Evolutionary conservation across 2,888 invertebrate species (phyloP), one percentile per base, ranked within the genome.

Genomic region (Drosophila mercatorum): DNA sequence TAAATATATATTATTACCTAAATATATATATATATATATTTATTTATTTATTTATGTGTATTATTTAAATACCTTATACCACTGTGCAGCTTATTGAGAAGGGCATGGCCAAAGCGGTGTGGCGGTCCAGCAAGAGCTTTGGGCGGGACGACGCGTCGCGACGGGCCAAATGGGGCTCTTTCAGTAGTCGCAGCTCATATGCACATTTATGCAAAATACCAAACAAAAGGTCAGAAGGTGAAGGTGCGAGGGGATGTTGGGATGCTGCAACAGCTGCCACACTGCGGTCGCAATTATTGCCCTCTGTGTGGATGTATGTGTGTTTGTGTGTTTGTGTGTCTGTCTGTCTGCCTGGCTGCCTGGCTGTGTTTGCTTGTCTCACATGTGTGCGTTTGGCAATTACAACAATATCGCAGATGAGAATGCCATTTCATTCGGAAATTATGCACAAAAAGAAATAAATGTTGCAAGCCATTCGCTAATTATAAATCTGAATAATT

Each of bases 151-250:
- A 12, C 36, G 57, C 51, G 40, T 28, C 58, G 57, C 47, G 38
- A 12, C 36, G 57, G 51, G 40, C 28, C 58, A 60, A 49, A 31
- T 17, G 52, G 11, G 56, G 59, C 60, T 56, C 49, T 44, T 67
- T 56, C 40, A 67, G 67, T n/a, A 52, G 53, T 44, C 52, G 46
- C 61, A 65, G 41, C 61, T 67, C 72, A 63, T 67, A 67, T 71
- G 67, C 59, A 67, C 63, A 67, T 73, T 67, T 63, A 67, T 73
- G 67, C 67, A 72, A 73, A 73, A 72, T 52, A 44, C 58, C 62
- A 56, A 46, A 36, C 56, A 57, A 65, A 56, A 70, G 62, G 56
- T 44, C 67, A 67, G 62, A 44, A 43, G 57, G 41, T 1, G 41
- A 28, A 43, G 34, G 12, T 31, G 34, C 52, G 55, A 34, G 8